Base-by-base conservation (phyloP, 2,888 invertebrate species). In the Spodoptera littoralis region DNA sequence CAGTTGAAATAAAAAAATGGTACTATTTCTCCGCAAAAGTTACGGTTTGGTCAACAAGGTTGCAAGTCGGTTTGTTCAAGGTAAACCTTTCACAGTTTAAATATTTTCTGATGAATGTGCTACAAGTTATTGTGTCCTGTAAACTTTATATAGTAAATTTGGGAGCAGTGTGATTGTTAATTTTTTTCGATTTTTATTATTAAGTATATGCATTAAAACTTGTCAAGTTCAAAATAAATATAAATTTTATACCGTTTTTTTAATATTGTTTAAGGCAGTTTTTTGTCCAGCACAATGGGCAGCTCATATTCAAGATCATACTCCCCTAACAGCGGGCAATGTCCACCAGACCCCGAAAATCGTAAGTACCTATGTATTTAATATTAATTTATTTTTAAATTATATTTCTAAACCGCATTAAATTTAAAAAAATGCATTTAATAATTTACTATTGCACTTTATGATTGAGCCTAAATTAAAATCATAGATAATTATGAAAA, bases 271-370 rank as follows among this genome's bases (percentile, higher is more conserved):
- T 9, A 42, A 73, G 73, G 70, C 5, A 47, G 51, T 52, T 53
- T 54, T 41, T 58, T 69, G 53, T 65, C 64, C 76, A 77, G 70
- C 53, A 87, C 72, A 77, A 95, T 95, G 95, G 95, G 95, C 62
- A 91, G 89, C 76, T 90, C 92, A 9, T 90, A 88, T 78, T 91
- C 94, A 61, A 92, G 90, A 87, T 92, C 93, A 0, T 95, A 91
- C 86, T 90, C 93, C 43, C 93, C 93, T 1, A 92, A 90, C 76
- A 87, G 86, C 76, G 86, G 85, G 41, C 84, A 82, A 64, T 64
- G 79, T 58, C 4, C 60, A 8, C 2, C 80, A 54, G 73, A 55
- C 41, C 76, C 78, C 18, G 88, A 84, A 74, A 85, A 76, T 70
- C 84, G 93, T 93, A 81, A 89, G 93, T 92, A 73, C 45, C 1